Base-by-base conservation (phyloP, 1,140 invertebrate species). In the Steinernema feltiae region DNA sequence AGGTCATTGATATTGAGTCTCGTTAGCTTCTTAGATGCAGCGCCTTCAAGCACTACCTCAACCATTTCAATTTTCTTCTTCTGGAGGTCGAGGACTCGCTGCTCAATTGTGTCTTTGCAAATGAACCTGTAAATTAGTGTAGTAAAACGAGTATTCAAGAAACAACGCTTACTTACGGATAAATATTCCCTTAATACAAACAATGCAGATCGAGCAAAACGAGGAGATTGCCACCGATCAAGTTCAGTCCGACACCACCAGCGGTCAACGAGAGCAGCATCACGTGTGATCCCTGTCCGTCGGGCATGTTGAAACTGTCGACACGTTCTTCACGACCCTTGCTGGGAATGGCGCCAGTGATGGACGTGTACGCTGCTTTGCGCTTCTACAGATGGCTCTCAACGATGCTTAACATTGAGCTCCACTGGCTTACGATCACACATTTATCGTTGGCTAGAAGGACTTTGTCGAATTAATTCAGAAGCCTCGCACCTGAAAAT, bases 171-270 rank as follows among this genome's bases (percentile, higher is more conserved):
- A 93, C 91, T 92, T 94, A 86, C 95, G 93, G 69, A 97, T 91
- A 73, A 90, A 89, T 0, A 95, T 93, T 83, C 90, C 84, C 84
- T 92, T 92, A 17, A 86, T 90, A 85, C 97, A 94, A 0, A 94
- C 94, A 97, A 87, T 97, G 94, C 70, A 94, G 89, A 87, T 97
- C 95, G 0, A 95, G 82, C 1, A 98, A 84, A 53, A 97, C 90
- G 12, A 98, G 88, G 87, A 96, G 93, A 89, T 94, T 96, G 0
- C 90, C 94, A 27, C 94, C 94, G 76, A 93, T 90, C 30, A 97
- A 87, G 88, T 97, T 96, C 1, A 96, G 88, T 15, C 94, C 94
- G 32, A 94, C 93, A 31, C 94, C 94, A 70, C 94, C 94, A 74
- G 94, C 93, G 71, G 91, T 91, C 69, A 97, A 87, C 0, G 93